Evolutionary conservation across 2,797 vertebrate genomes (phyloP).

Genomic region (Buphagus erythrorhynchus): DNA sequence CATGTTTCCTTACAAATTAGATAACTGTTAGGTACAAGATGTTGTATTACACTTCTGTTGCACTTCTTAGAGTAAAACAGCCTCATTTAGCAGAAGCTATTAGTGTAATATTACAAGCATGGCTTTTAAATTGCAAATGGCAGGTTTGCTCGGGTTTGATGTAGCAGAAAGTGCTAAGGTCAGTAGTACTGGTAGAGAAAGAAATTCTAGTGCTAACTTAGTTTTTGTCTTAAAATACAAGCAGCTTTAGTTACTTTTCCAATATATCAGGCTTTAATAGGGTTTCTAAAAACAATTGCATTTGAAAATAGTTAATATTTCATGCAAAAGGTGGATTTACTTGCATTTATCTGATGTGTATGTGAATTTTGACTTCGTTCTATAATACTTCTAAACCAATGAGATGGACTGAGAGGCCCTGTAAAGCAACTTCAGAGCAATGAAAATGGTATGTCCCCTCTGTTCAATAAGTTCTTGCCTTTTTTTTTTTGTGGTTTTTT

Average conservation of each 20-base stretch:
- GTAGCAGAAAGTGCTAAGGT: constrained; percentile 36
- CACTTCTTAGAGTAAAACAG: constrained; percentile 53
- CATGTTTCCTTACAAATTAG: constrained; percentile 41
- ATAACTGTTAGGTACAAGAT: constrained; percentile 42
- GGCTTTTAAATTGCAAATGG: not conserved
- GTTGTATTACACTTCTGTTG: constrained; percentile 52
- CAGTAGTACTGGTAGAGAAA: constrained; percentile 21
- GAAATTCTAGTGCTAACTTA: not conserved
- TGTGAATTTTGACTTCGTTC: not conserved
- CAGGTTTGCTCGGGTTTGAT: not conserved
- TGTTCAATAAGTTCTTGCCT: constrained; percentile 1
- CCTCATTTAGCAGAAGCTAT: constrained; percentile 47
- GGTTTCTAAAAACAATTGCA: not conserved
- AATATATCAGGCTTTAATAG: not conserved
- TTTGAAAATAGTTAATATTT: not conserved
- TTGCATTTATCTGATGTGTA: not conserved
- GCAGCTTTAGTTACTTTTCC: constrained; percentile 8
- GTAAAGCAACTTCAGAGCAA: not conserved
- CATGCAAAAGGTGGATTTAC: not conserved
- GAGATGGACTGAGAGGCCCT: not conserved
- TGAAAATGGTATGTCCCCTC: not conserved
- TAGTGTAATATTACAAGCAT: constrained; percentile 51
- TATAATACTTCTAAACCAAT: not conserved
- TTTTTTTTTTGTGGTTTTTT: not conserved
- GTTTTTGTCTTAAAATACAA: constrained; percentile 1